These are phyloP conservation scores for Knipowitschia caucasica DNA, from an alignment of 2,797 vertebrate genomes.

Conservation along the genomic window DNA sequence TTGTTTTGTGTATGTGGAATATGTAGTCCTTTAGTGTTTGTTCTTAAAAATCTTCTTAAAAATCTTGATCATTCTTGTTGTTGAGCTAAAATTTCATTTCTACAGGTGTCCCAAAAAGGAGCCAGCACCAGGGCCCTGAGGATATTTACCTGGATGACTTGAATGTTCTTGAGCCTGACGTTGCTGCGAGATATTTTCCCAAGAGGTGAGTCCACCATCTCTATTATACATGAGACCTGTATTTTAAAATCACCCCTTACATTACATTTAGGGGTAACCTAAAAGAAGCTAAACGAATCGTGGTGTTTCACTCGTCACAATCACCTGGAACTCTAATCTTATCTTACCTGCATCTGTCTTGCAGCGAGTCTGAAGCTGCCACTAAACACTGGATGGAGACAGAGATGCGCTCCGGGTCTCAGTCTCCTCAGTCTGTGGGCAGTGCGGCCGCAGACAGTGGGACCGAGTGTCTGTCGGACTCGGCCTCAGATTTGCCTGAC, in stretches of 20 bases:
- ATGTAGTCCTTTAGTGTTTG: too few relatives aligned
- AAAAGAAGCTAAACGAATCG: too few relatives aligned
- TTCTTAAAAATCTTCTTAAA: too few relatives aligned
- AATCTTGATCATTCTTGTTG: too few relatives aligned
- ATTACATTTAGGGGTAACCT: too few relatives aligned
- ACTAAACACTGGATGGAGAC: slow-evolving; percentile 90
- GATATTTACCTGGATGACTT: slow-evolving; percentile 97
- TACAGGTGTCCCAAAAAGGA: slow-evolving; percentile 90
- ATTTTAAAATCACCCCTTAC: too few relatives aligned
- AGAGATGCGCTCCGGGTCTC: slow-evolving; percentile 86
- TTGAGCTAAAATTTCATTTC: slow-evolving; percentile 17
- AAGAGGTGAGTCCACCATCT: slow-evolving; percentile 83
- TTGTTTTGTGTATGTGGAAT: too few relatives aligned
- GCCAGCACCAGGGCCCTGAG: slow-evolving; percentile 95
- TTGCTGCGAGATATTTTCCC: slow-evolving; percentile 95
- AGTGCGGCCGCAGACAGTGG: slow-evolving; percentile 96
- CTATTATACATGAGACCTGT: not conserved
- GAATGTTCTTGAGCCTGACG: slow-evolving; percentile 91
- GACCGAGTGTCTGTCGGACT: slow-evolving; percentile 96
- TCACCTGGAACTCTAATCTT: not conserved
- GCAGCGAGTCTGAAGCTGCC: slow-evolving; percentile 86
- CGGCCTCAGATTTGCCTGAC: slow-evolving; percentile 90
- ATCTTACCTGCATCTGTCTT: slow-evolving; percentile 11
- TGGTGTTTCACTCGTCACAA: too few relatives aligned
- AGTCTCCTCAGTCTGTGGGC: slow-evolving; percentile 94